These are phyloP conservation scores for Acanthurus tractus DNA, from an alignment of 2,797 vertebrate species.

Conservation along the genomic window DNA sequence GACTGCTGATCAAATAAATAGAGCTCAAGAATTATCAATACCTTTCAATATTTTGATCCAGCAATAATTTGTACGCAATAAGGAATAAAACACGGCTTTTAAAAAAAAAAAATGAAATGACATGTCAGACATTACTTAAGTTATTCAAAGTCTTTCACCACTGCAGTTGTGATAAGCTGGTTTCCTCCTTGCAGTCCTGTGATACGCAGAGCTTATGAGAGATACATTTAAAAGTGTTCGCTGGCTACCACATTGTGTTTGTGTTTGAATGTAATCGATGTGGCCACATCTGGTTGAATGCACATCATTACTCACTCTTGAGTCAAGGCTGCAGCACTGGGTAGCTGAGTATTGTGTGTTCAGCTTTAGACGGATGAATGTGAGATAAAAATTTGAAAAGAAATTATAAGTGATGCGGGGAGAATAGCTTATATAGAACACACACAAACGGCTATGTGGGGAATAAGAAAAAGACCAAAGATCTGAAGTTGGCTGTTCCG, in stretches of 20 bases:
- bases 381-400: not conserved
- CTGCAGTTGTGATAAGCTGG: constrained; percentile 5
- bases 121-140: not conserved
- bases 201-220: not conserved
- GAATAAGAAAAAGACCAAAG: not conserved
- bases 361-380: not conserved
- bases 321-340: not conserved
- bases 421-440: not conserved
- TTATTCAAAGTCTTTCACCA: not conserved
- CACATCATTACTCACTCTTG: not conserved
- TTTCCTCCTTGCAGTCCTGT: constrained; percentile 32
- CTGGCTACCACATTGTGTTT: not conserved
- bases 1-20: constrained; percentile 3
- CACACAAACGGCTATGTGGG: not conserved
- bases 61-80: not conserved
- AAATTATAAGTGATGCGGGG: not conserved
- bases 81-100: not conserved
- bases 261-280: not conserved
- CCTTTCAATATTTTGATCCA: not conserved
- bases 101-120: not conserved
- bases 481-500: no score
- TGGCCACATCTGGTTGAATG: constrained; percentile 16
- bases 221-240: not conserved
- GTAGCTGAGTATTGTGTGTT: no score
- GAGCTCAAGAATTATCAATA: not conserved